Percentiles rank a stretch among this genome's conserved stretches.
Evolutionary conservation across 2,113 vertebrate genomes (phyloP).

Genomic region (Syngnathus floridae): DNA sequence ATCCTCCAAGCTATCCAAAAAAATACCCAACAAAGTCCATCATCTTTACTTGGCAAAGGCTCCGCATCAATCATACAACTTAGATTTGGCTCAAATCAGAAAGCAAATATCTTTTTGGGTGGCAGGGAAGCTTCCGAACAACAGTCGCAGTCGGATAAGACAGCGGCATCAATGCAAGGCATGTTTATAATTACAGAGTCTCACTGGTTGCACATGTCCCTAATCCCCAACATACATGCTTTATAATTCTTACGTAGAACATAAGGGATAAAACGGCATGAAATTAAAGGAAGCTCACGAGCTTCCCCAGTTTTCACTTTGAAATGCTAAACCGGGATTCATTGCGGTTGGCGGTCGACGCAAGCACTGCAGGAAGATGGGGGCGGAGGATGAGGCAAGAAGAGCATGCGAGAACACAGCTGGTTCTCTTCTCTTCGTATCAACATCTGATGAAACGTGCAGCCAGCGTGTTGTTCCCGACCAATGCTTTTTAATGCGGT

Average conservation of each 20-base stretch:
- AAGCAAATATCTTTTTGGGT: conserved; percentile 14
- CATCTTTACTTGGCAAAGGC: neutral
- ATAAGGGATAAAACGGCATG: conserved; percentile 30
- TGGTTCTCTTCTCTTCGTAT: conserved; percentile 43
- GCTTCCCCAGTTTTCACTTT: conserved; percentile 34
- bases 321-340: conserved; percentile 53
- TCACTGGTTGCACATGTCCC: conserved; percentile 10
- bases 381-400: conserved; percentile 21
- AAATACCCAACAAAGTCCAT: neutral
- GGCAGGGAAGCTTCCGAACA: conserved; percentile 27
- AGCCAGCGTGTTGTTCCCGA: conserved; percentile 24
- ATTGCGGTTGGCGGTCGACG: conserved; percentile 25
- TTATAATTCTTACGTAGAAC: conserved; percentile 22
- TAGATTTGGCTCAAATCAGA: conserved; percentile 7
- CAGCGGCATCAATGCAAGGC: conserved; percentile 49
- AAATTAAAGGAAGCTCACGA: conserved; percentile 31
- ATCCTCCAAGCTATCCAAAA: neutral
- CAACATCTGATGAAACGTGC: conserved; percentile 48
- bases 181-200: conserved; percentile 40
- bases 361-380: conserved; percentile 5
- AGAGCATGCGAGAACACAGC: conserved; percentile 44
- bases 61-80: conserved; percentile 57
- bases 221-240: conserved; percentile 28
- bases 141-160: conserved; percentile 33
- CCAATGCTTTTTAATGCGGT: conserved; percentile 27